A percentile compares a stretch with the other conserved stretches of the same genome.
These are phyloP conservation scores for Tetanocera ferruginea DNA, from an alignment of 2,888 invertebrate genomes.

Conservation along the genomic window DNA sequence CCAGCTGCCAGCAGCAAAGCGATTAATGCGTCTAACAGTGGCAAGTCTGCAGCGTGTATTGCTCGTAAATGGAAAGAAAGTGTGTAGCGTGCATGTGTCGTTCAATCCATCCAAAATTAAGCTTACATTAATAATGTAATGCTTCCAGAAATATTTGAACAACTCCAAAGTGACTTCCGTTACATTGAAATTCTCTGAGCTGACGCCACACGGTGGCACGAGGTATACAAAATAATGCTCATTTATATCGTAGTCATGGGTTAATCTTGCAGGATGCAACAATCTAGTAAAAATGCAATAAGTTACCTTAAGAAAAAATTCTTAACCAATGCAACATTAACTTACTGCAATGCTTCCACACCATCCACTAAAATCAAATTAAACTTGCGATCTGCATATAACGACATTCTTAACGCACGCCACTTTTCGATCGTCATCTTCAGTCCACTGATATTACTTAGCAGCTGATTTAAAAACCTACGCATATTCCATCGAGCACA, in stretches of 20 bases:
- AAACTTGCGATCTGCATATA: slow-evolving; percentile 24
- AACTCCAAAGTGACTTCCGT: neutral
- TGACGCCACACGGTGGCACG: slow-evolving; percentile 32
- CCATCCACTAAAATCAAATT: slow-evolving; percentile 42
- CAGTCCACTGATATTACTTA: slow-evolving; percentile 24
- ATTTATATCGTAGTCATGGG: slow-evolving; percentile 47
- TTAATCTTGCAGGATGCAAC: slow-evolving; percentile 35
- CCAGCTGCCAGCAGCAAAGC: slow-evolving; percentile 6
- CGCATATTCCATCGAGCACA: slow-evolving; percentile 24
- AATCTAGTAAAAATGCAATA: slow-evolving; percentile 14
- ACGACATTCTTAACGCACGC: neutral
- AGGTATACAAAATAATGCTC: slow-evolving; percentile 50
- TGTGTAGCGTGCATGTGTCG: slow-evolving; percentile 41
- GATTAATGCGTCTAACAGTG: slow-evolving; percentile 6
- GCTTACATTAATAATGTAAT: slow-evolving; percentile 51
- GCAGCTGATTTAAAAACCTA: neutral
- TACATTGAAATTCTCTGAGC: neutral
- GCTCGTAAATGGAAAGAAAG: slow-evolving; percentile 48
- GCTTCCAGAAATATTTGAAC: slow-evolving; percentile 49
- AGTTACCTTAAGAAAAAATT: neutral
- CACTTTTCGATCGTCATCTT: slow-evolving; percentile 9
- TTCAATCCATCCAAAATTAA: slow-evolving; percentile 41
- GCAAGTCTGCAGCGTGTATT: slow-evolving; percentile 38
- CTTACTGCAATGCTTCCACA: slow-evolving; percentile 36
- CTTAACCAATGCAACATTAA: neutral